Conservation (phyloP, 2,113 vertebrate species). For the Heptranchias perlo region DNA sequence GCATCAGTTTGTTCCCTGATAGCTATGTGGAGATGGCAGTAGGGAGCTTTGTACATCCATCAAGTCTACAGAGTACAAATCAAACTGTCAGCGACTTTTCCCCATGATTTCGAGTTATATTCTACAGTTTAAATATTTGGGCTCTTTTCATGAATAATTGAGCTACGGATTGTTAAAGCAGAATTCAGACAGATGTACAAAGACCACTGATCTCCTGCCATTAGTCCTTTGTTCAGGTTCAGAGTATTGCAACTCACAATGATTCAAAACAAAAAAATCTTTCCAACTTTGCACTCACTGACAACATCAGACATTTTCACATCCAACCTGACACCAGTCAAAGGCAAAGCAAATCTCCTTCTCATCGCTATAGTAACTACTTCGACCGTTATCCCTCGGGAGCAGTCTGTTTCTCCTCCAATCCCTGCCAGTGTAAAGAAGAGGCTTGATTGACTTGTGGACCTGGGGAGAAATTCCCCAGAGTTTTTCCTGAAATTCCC, state of each 20-base stretch:
- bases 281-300: background rate
- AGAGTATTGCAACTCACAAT: background rate
- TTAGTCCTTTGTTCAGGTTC: background rate
- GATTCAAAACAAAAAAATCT: background rate
- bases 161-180: background rate
- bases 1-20: background rate
- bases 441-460: background rate
- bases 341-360: background rate
- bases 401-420: background rate
- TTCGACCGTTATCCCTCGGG: background rate
- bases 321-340: background rate
- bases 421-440: background rate
- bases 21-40: background rate
- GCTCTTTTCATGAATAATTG: background rate
- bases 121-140: background rate
- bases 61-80: background rate
- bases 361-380: background rate
- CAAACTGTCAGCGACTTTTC: background rate
- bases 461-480: background rate
- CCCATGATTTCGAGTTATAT: background rate
- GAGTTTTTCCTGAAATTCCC: background rate
- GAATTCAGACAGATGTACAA: background rate
- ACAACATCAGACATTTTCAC: background rate
- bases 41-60: background rate
- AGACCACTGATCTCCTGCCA: background rate